A percentile compares a stretch with the other conserved stretches of the same genome.
Evolutionary conservation across 2,888 invertebrate genomes (phyloP).

Genomic region (Pristionchus maxplancki): DNA sequence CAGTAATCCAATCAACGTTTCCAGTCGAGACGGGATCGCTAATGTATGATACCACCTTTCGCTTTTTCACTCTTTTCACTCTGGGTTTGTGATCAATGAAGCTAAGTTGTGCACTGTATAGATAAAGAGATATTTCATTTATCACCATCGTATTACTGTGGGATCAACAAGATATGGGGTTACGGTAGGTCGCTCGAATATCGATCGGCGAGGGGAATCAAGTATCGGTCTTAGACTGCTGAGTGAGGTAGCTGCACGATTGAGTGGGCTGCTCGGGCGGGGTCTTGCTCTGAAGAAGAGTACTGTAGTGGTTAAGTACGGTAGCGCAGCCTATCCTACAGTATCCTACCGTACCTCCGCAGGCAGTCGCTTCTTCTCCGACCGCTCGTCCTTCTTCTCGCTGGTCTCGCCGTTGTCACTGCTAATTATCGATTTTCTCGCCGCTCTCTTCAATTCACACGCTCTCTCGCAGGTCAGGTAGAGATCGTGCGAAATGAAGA

Average conservation of each 20-base stretch:
- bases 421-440: background rate
- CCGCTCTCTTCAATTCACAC: no score
- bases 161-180: background rate
- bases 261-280: background rate
- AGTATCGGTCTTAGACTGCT: background rate
- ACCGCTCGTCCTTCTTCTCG: background rate
- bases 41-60: conserved; percentile 14
- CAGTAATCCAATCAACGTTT: conserved; percentile 27
- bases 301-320: background rate
- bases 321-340: background rate
- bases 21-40: conserved; percentile 1
- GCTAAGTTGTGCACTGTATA: conserved; percentile 1
- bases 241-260: background rate
- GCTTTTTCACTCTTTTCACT: background rate
- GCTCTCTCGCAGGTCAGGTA: background rate
- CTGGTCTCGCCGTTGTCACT: background rate
- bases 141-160: background rate
- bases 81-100: conserved; percentile 31
- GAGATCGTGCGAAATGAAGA: background rate
- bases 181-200: background rate
- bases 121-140: conserved; percentile 6
- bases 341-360: background rate
- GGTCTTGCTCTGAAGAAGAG: background rate
- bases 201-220: background rate
- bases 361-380: background rate